phyloP scores from a whole-genome alignment of 2,797 vertebrate genomes.

The Clarias platycephalus region DNA sequence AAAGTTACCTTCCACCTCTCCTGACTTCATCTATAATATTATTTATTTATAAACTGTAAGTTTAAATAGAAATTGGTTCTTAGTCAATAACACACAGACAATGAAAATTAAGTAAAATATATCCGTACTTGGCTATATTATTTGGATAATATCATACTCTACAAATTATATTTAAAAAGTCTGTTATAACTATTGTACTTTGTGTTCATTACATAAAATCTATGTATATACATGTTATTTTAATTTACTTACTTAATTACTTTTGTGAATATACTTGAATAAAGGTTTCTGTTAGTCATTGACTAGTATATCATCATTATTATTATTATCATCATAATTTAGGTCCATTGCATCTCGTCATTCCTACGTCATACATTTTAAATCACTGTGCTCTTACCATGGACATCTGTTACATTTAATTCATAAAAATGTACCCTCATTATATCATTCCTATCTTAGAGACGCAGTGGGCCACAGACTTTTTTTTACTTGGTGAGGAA shows the following conservation, averaged over 20 bases:
- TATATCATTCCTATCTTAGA: not conserved
- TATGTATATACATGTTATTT: too few relatives aligned
- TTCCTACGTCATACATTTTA: not conserved
- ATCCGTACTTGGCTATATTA: not conserved
- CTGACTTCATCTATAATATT: not conserved
- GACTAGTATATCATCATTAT: not conserved
- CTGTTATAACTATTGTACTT: not conserved
- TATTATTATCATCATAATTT: not conserved
- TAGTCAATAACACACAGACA: not conserved
- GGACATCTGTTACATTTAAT: not conserved
- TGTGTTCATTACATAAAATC: not conserved
- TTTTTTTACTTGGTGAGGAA: slow-evolving; percentile 14
- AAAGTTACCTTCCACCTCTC: too few relatives aligned
- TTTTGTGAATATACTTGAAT: not conserved
- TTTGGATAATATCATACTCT: not conserved
- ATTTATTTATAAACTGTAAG: not conserved
- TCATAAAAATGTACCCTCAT: not conserved
- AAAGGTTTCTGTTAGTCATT: not conserved
- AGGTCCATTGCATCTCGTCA: not conserved
- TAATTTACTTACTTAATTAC: too few relatives aligned
- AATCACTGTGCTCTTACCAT: not conserved
- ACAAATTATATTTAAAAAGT: not conserved
- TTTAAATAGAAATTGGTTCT: not conserved
- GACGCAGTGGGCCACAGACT: not conserved
- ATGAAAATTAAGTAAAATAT: too few relatives aligned